phyloP scores from a whole-genome alignment of 2,113 vertebrate species.

The Bothrops jararaca region DNA sequence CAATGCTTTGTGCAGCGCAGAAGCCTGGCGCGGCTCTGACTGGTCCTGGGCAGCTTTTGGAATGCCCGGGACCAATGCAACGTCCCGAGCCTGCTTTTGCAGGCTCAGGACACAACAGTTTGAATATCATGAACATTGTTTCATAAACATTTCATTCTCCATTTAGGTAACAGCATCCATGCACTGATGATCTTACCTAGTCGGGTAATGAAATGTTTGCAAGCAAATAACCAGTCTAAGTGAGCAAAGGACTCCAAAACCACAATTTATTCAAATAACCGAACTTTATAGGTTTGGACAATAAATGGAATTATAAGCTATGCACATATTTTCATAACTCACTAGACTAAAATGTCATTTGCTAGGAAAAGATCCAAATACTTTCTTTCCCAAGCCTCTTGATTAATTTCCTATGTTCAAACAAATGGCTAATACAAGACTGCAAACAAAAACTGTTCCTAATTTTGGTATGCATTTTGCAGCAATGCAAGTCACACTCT shows the following conservation, averaged over 20 bases:
- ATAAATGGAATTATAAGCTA: background rate
- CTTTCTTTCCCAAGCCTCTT: background rate
- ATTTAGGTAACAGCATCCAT: background rate
- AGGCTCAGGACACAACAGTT: too few relatives aligned
- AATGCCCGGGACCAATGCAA: too few relatives aligned
- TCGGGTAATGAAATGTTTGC: background rate
- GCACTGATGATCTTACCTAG: background rate
- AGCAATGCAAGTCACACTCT: background rate
- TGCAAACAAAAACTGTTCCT: background rate
- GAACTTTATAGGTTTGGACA: background rate
- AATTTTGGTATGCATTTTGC: background rate
- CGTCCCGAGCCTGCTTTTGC: too few relatives aligned
- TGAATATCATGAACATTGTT: background rate
- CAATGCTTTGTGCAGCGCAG: too few relatives aligned
- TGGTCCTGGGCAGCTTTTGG: too few relatives aligned
- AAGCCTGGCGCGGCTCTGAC: too few relatives aligned
- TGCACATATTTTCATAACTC: background rate
- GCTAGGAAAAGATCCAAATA: background rate
- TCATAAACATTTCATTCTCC: background rate
- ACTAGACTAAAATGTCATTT: background rate
- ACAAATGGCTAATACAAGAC: background rate
- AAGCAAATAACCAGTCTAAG: background rate
- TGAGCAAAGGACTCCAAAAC: background rate
- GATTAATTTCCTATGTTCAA: background rate
- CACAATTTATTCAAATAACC: background rate